Percentiles rank a stretch among this genome's conserved stretches.
Conservation (phyloP, 2,888 invertebrate genomes). For the Glaucopsyche alexis region DNA sequence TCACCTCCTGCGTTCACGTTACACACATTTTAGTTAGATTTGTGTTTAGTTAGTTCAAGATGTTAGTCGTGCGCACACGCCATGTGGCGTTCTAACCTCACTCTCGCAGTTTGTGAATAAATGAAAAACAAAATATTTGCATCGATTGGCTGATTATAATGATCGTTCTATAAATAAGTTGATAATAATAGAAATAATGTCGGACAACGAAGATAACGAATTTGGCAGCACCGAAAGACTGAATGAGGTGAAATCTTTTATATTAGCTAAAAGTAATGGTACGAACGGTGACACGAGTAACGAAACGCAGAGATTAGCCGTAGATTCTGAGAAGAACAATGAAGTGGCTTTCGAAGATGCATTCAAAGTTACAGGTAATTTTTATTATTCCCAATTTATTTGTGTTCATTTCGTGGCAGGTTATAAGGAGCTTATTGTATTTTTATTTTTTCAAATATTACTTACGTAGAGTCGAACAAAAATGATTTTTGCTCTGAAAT, state of each 20-base stretch:
- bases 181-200: constrained; percentile 31
- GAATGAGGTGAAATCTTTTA: constrained; percentile 41
- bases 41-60: constrained; percentile 13
- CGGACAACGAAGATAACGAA: constrained; percentile 33
- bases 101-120: neutral
- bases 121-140: neutral
- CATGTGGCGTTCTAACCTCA: neutral
- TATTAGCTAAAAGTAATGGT: constrained; percentile 34
- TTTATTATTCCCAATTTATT: no score
- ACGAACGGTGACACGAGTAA: constrained; percentile 44
- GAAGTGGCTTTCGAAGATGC: constrained; percentile 69
- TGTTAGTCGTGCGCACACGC: constrained; percentile 7
- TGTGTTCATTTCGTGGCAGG: no score
- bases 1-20: neutral
- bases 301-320: constrained; percentile 46
- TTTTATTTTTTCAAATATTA: no score
- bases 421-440: no score
- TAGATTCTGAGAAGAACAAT: constrained; percentile 46
- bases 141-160: neutral
- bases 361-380: constrained; percentile 65
- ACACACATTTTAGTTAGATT: constrained; percentile 16
- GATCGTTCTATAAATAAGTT: neutral
- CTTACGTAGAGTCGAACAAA: no score
- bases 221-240: constrained; percentile 37
- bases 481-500: no score